Conservation (phyloP, 2,113 vertebrate genomes). For the Dicentrarchus labrax region DNA sequence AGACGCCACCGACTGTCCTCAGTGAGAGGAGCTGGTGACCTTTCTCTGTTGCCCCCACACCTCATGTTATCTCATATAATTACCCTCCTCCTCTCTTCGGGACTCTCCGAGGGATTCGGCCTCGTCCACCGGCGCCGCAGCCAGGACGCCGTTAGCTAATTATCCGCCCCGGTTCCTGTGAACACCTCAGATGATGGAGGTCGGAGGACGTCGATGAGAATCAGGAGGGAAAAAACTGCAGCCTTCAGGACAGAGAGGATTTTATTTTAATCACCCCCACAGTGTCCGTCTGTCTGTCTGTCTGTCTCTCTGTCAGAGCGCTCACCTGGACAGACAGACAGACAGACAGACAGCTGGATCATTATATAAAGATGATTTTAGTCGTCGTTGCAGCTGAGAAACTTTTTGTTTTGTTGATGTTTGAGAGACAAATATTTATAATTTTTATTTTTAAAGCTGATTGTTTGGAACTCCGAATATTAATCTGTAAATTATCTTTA, state of each 20-base stretch:
- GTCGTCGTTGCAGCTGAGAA: no score
- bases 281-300: not conserved
- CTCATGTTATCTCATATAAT: slow-evolving; percentile 93
- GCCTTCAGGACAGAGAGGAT: slow-evolving; percentile 73
- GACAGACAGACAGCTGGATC: no score
- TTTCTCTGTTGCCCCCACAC: slow-evolving; percentile 88
- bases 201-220: slow-evolving; percentile 88
- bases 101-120: slow-evolving; percentile 82
- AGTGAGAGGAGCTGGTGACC: slow-evolving; percentile 91
- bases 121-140: slow-evolving; percentile 85
- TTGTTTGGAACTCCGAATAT: no score
- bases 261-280: slow-evolving; percentile 91
- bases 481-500: no score
- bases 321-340: no score
- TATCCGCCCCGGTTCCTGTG: slow-evolving; percentile 92
- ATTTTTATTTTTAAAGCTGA: no score
- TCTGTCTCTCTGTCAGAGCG: no score
- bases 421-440: no score
- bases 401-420: no score
- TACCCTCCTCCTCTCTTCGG: slow-evolving; percentile 88
- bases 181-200: slow-evolving; percentile 78
- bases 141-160: slow-evolving; percentile 91
- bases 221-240: slow-evolving; percentile 84
- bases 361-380: no score
- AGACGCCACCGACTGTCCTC: slow-evolving; percentile 88